phyloP scores from a whole-genome alignment of 2,113 vertebrate species.

The Nesogale talazaci region DNA sequence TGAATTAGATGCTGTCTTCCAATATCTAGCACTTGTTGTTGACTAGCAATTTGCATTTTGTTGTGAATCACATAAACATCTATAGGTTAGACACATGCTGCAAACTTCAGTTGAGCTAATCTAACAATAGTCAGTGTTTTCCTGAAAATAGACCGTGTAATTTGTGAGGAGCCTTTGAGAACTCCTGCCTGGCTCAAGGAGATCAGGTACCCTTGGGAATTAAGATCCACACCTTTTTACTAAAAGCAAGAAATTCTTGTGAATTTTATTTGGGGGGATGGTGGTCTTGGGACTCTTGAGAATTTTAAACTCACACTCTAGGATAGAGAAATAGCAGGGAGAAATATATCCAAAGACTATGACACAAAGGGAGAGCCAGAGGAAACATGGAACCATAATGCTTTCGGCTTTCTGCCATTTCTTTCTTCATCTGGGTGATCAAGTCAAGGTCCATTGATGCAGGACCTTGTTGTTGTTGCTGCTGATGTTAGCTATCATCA shows the following conservation, averaged over 20 bases:
- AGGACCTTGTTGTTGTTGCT: neutral
- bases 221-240: neutral
- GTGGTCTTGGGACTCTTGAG: too few relatives aligned
- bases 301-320: neutral
- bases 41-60: conserved; percentile 59
- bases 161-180: conserved; percentile 33
- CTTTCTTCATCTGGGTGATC: neutral
- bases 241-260: neutral
- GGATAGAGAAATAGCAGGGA: neutral
- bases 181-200: neutral
- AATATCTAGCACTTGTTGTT: conserved; percentile 22
- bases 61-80: conserved; percentile 15
- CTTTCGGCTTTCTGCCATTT: neutral
- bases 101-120: conserved; percentile 12
- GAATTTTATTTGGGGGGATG: too few relatives aligned
- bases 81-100: conserved; percentile 24
- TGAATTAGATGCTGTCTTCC: conserved; percentile 52
- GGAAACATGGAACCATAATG: neutral
- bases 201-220: neutral
- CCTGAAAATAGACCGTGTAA: conserved; percentile 34
- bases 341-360: neutral
- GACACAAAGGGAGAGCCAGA: neutral
- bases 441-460: neutral
- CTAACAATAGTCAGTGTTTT: neutral
- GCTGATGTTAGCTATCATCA: neutral